These are phyloP conservation scores for Scylla paramamosain DNA, from an alignment of 1,140 invertebrate genomes.

Conservation along the genomic window DNA sequence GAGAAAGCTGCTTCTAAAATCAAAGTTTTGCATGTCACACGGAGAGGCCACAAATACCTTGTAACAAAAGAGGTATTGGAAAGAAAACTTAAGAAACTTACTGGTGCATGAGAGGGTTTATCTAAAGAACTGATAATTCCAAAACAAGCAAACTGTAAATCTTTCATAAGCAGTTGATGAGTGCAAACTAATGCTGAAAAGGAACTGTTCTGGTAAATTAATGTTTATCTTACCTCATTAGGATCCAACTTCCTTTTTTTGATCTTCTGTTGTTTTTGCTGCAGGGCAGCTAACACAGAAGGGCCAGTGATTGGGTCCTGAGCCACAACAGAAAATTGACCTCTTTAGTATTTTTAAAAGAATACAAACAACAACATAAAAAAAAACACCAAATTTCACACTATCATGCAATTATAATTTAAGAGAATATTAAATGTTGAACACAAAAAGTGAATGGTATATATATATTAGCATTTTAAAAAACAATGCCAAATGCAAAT, in stretches of 20 bases:
- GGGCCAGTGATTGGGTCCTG: constrained; percentile 77
- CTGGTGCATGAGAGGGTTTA: too few species aligned
- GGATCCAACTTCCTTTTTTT: constrained; percentile 76
- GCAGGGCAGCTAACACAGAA: constrained; percentile 76
- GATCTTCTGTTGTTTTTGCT: constrained; percentile 76
- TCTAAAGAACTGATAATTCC: too few species aligned
- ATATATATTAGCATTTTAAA: neutral
- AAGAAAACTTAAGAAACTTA: too few species aligned
- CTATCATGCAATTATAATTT: constrained; percentile 40
- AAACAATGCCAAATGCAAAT: neutral
- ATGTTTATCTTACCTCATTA: constrained; percentile 63
- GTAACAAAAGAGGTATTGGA: too few species aligned
- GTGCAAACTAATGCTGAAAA: neutral
- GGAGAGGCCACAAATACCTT: too few species aligned
- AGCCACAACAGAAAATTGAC: constrained; percentile 55
- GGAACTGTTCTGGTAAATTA: neutral
- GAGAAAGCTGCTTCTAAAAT: too few species aligned
- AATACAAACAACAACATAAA: neutral
- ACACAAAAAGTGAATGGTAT: neutral
- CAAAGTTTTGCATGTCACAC: too few species aligned
- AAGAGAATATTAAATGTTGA: neutral
- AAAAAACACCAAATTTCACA: neutral
- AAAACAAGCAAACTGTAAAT: too few species aligned
- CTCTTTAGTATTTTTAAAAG: constrained; percentile 46
- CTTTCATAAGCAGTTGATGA: neutral